phyloP scores from a whole-genome alignment of 1,140 invertebrate genomes.

The Neocloeon triangulifer region DNA sequence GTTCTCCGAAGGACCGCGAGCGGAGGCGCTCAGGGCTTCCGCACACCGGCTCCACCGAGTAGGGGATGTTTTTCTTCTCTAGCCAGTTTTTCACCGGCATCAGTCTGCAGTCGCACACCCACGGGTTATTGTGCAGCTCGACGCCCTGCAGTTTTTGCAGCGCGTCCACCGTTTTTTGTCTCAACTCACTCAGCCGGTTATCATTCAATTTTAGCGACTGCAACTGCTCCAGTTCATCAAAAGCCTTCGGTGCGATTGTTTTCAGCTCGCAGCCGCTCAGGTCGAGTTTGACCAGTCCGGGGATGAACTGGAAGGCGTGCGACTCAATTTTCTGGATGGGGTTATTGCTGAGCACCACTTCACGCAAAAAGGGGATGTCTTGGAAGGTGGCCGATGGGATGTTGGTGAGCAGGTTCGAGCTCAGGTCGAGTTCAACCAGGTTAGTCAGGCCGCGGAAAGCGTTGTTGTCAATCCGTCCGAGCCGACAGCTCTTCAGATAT shows the following conservation, averaged over 20 bases:
- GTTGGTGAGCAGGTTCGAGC: slow-evolving; percentile 50
- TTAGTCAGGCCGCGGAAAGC: slow-evolving; percentile 68
- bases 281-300: slow-evolving; percentile 60
- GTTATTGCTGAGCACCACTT: slow-evolving; percentile 55
- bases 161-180: slow-evolving; percentile 44
- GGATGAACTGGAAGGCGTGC: slow-evolving; percentile 47
- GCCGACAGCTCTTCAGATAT: slow-evolving; percentile 53
- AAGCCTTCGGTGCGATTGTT: slow-evolving; percentile 49
- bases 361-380: slow-evolving; percentile 53
- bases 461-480: slow-evolving; percentile 60
- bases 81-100: slow-evolving; percentile 66
- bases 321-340: slow-evolving; percentile 54
- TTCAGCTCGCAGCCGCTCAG: slow-evolving; percentile 58
- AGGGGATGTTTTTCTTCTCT: slow-evolving; percentile 57
- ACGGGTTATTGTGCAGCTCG: slow-evolving; percentile 74
- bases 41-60: slow-evolving; percentile 49
- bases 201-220: slow-evolving; percentile 60
- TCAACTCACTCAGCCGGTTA: slow-evolving; percentile 49
- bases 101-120: slow-evolving; percentile 72
- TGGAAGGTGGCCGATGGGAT: slow-evolving; percentile 56
- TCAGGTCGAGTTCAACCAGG: slow-evolving; percentile 68
- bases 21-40: slow-evolving; percentile 37
- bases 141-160: slow-evolving; percentile 53
- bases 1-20: slow-evolving; percentile 43
- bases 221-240: slow-evolving; percentile 49